These are phyloP conservation scores for Aradus depressus DNA, from an alignment of 2,888 invertebrate species.

Conservation along the genomic window DNA sequence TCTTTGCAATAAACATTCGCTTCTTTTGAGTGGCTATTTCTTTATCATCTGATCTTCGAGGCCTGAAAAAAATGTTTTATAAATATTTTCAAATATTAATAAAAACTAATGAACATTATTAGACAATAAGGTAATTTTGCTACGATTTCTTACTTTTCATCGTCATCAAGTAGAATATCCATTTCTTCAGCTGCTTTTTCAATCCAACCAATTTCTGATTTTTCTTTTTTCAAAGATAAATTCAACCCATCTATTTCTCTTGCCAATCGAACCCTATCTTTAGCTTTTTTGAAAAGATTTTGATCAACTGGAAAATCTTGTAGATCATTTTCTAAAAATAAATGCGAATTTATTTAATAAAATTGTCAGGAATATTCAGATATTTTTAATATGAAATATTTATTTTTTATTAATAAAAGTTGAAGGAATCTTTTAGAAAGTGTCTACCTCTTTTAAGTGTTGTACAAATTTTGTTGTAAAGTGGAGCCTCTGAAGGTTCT, in stretches of 20 bases:
- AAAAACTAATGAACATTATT: not conserved
- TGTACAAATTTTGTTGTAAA: constrained; percentile 67
- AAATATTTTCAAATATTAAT: not conserved
- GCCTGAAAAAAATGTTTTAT: constrained; percentile 4
- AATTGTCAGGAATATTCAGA: not conserved
- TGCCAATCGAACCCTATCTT: constrained; percentile 62
- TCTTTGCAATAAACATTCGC: constrained; percentile 4
- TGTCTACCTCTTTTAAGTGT: constrained; percentile 68
- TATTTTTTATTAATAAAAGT: not conserved
- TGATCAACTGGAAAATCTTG: constrained; percentile 68
- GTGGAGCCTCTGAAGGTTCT: constrained; percentile 72
- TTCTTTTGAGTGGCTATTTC: constrained; percentile 4
- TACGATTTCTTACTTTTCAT: constrained; percentile 31
- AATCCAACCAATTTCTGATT: constrained; percentile 70
- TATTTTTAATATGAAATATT: not conserved
- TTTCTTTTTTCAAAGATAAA: constrained; percentile 38
- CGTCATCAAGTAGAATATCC: constrained; percentile 82
- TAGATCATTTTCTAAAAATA: constrained; percentile 65
- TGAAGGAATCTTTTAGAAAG: not conserved
- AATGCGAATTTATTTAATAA: no score
- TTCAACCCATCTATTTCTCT: constrained; percentile 56
- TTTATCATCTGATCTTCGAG: constrained; percentile 9
- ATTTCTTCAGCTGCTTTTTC: constrained; percentile 76
- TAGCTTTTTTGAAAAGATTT: constrained; percentile 49
- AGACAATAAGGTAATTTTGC: not conserved